These are phyloP conservation scores for Nesometra sesokonis DNA, from an alignment of 35 echinoderm and acorn worm genomes.

Conservation along the genomic window DNA sequence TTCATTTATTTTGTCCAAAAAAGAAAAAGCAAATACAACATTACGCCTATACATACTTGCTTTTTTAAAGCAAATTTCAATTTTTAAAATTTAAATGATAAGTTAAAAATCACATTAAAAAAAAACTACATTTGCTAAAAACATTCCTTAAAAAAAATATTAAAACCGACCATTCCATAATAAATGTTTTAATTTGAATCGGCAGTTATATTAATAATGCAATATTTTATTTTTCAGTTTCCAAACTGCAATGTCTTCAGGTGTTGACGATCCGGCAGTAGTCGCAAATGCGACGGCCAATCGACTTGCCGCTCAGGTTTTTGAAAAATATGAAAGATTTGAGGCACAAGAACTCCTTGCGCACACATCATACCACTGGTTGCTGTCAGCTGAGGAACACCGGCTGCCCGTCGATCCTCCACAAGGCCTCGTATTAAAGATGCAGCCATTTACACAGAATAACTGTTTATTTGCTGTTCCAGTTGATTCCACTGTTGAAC, in stretches of 20 bases:
- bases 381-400: conserved; percentile 78
- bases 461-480: conserved; percentile 70
- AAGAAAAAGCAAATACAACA: too few species aligned
- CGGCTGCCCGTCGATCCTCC: conserved; percentile 66
- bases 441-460: conserved; percentile 68
- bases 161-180: too few species aligned
- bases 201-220: too few species aligned
- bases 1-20: too few species aligned
- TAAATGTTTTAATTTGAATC: too few species aligned
- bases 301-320: conserved; percentile 78
- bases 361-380: conserved; percentile 87
- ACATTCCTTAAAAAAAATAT: too few species aligned
- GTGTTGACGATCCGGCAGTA: conserved; percentile 52
- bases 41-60: too few species aligned
- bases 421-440: conserved; percentile 51
- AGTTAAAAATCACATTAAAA: too few species aligned
- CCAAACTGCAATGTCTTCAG: conserved; percentile 19
- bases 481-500: conserved; percentile 30
- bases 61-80: too few species aligned
- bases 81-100: too few species aligned
- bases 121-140: too few species aligned
- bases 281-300: conserved; percentile 82
- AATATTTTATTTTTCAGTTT: too few species aligned
- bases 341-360: conserved; percentile 90
- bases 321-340: conserved; percentile 80